Base-by-base conservation (phyloP, 2,888 invertebrate genomes). In the Seladonia tumulorum region DNA sequence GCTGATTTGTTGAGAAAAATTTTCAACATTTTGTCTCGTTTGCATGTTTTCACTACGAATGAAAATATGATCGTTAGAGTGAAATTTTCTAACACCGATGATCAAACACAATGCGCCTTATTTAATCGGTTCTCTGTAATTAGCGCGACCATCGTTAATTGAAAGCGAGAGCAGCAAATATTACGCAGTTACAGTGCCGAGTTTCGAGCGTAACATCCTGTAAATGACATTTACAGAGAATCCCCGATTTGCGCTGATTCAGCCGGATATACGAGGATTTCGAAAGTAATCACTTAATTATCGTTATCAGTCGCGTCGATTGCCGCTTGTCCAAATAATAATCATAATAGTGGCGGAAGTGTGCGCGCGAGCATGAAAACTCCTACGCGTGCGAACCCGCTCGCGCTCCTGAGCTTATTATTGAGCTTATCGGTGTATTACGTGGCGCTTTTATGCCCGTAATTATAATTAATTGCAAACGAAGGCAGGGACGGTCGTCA, bases 401-500 rank as follows among this genome's bases (percentile, higher is more conserved):
- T n/a, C n/a, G n/a, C 22, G 49, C 85, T 80, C 80, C 45, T 78
- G 66, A 73, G 76, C 72, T 87, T 82, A 82, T 89, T 90, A 86
- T 83, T 88, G 18, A 66, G 66, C 35, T 86, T 85, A 81, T 78
- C 77, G 73, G 45, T 77, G 79, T 79, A 86, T 86, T 82, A 89
- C 84, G 84, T 79, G 88, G 77, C 79, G 72, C 82, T 78, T 82
- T 84, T 82, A 84, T 76, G 63, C 45, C 22, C 70, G 60, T 89
- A 89, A 89, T 89, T 83, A 87, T 76, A 88, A 90, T 90, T 88
- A 90, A 90, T 66, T 85, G 76, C 79, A 79, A 77, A 49, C 75
- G 80, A 76, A 79, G 42, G 72, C 57, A 42, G 76, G 70, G 39
- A 47, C 73, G 73, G 68, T 42, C 76, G 82, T 83, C 77, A 79